Evolutionary conservation across 2,888 invertebrate species (phyloP), one percentile per base, ranked within the genome.

Genomic region (Andrena dorsata): DNA sequence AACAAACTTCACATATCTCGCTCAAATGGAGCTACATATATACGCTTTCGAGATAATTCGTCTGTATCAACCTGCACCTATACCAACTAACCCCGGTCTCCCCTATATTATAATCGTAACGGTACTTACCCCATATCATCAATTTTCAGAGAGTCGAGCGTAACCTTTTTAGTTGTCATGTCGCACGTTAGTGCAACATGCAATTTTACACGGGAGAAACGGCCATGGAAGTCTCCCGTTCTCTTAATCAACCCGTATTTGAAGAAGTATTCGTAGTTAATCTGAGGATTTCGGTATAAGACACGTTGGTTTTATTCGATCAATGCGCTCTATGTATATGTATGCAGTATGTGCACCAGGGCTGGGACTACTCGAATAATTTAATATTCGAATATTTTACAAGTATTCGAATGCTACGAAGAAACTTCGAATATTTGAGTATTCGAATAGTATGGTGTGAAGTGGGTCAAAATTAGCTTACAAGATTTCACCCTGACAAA

Each of bases 231-330:
- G 0, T 88, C 77, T 3, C 92, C 92, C 0, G 35, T 61, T 28
- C 90, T 86, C 1, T 20, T 35, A 5, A 82, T 68, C 1, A 91
- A 4, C 20, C 89, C 30, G 20, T 86, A 82, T 49, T 75, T 80
- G 2, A 90, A 47, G 6, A 65, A 5, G 74, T 92, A 92, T 3
- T 80, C 30, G 65, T 90, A 90, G 41, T 78, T 87, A 13, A 87
- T 63, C 92, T 92, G 63, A 35, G 77, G 80, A 68, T 53, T 35
- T 26, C 5, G 10, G 8, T 26, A 51, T 0, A 2, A 32, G 35
- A n/a, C 13, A 30, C 8, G 8, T 23, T 61, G 20, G n/a, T 7
- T 10, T 16, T 6, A 16, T 41, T 16, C 0, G 1, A 26, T 23
- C n/a, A 7, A 2, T 2, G 0, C 8, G 1, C 2, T 20, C 20